Conservation (phyloP, 2,113 vertebrate species). For the Dendrocopos noguchii region DNA sequence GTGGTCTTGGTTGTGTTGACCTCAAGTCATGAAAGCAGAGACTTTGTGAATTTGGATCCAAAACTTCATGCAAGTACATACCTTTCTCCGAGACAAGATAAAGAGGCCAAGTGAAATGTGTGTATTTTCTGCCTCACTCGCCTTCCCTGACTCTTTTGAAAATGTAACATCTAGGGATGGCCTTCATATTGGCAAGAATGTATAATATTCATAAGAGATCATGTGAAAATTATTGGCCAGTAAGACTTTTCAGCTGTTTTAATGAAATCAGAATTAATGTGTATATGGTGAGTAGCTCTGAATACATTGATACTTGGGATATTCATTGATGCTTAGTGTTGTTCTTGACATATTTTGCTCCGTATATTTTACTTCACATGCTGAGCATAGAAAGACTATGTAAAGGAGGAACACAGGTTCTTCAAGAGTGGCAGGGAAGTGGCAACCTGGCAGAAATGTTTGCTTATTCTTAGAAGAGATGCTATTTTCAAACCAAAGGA, state of each 20-base stretch:
- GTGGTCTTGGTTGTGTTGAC: not conserved
- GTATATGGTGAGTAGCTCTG: not conserved
- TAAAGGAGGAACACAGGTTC: not conserved
- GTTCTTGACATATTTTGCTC: not conserved
- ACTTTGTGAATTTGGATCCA: not conserved
- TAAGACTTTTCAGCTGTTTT: not conserved
- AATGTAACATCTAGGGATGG: not conserved
- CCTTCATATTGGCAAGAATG: not conserved
- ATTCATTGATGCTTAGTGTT: not conserved
- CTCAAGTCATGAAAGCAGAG: not conserved
- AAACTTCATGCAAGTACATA: not conserved
- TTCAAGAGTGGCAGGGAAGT: not conserved
- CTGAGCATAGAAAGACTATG: not conserved
- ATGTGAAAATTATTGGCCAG: not conserved
- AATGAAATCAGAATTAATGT: not conserved
- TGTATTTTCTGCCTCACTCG: not conserved
- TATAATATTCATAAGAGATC: not conserved
- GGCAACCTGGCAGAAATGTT: not conserved
- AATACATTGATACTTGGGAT: not conserved
- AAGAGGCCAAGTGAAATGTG: not conserved
- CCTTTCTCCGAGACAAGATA: not conserved
- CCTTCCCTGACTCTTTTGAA: not conserved
- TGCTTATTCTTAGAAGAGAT: not conserved
- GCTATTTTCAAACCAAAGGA: not conserved
- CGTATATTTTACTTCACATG: not conserved